Percentiles rank a stretch among this genome's conserved stretches.
Evolutionary conservation across 2,113 vertebrate genomes (phyloP).

Genomic region (Indri indri): DNA sequence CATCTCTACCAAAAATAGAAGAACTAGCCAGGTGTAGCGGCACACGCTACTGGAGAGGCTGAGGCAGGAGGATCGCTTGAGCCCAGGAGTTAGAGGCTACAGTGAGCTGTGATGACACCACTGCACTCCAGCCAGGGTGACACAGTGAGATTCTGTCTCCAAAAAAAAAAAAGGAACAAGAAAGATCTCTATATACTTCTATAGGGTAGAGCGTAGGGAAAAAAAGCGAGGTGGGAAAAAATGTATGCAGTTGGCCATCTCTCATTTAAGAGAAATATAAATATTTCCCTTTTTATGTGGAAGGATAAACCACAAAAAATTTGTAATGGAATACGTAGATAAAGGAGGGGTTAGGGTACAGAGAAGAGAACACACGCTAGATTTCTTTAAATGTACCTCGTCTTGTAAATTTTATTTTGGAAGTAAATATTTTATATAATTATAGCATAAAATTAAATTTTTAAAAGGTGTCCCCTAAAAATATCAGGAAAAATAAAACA

Average conservation of each 20-base stretch:
- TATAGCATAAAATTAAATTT: background rate
- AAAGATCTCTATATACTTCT: background rate
- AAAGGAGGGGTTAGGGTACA: background rate
- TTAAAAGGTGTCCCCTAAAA: background rate
- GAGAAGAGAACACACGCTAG: background rate
- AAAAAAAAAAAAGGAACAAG: background rate
- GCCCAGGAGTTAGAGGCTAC: too few species aligned
- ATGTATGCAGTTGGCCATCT: background rate
- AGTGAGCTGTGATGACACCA: too few species aligned
- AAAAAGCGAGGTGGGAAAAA: fast-evolving
- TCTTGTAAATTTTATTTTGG: background rate
- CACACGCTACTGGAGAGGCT: too few species aligned
- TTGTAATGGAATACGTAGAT: fast-evolving
- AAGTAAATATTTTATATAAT: background rate
- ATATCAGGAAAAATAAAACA: background rate
- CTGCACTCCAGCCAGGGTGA: too few species aligned
- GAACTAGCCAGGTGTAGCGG: too few species aligned
- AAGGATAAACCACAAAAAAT: background rate
- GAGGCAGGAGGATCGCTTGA: too few species aligned
- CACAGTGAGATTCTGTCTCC: too few species aligned
- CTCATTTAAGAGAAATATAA: background rate
- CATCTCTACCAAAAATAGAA: too few species aligned
- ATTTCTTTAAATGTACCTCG: background rate
- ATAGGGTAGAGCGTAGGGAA: too few species aligned
- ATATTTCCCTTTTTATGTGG: fast-evolving